Evolutionary conservation across 2,888 invertebrate species (phyloP).

Genomic region (Xanthia togata): DNA sequence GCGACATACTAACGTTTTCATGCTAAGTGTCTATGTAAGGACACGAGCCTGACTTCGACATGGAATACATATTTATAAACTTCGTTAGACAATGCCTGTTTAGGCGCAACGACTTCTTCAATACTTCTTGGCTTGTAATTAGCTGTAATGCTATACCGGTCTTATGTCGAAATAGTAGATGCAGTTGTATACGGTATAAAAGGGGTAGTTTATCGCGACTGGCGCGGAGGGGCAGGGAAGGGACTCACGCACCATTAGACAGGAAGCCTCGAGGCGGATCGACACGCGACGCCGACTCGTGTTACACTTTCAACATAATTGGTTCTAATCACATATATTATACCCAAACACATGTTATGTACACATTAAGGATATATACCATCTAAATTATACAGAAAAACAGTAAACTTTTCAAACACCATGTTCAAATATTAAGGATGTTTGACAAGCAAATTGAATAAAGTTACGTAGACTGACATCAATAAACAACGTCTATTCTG

Average conservation of each 20-base stretch:
- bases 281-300: constrained; percentile 86
- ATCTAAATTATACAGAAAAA: constrained; percentile 35
- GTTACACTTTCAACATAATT: constrained; percentile 89
- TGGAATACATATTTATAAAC: constrained; percentile 59
- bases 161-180: constrained; percentile 33
- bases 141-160: constrained; percentile 49
- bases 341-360: constrained; percentile 50
- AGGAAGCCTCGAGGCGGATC: constrained; percentile 79
- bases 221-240: constrained; percentile 61
- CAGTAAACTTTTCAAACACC: constrained; percentile 15
- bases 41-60: constrained; percentile 57
- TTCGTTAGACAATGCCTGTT: constrained; percentile 57
- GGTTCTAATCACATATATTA: constrained; percentile 84
- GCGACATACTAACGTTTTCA: constrained; percentile 63
- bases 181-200: constrained; percentile 69
- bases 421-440: constrained; percentile 24
- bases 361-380: constrained; percentile 33
- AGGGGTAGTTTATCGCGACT: constrained; percentile 80
- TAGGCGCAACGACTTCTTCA: constrained; percentile 46
- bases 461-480: constrained; percentile 18
- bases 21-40: constrained; percentile 64
- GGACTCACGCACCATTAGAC: constrained; percentile 88
- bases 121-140: constrained; percentile 42
- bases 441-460: constrained; percentile 24
- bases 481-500: constrained; percentile 27